Conservation (phyloP, 2,113 vertebrate species). For the Ondatra zibethicus region DNA sequence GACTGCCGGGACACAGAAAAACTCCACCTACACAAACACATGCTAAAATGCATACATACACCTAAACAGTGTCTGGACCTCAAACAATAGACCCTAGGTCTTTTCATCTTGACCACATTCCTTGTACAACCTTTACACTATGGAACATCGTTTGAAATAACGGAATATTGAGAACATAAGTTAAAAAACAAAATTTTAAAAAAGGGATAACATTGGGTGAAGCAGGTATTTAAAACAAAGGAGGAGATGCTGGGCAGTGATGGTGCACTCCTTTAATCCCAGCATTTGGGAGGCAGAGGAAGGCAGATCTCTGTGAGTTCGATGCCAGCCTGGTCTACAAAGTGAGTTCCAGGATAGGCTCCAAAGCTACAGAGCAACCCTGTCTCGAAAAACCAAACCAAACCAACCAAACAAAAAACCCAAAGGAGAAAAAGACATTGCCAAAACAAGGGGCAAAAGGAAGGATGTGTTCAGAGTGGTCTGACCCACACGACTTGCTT, state of each 20-base stretch:
- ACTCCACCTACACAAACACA: rapidly evolving
- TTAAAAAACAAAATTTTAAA: background rate
- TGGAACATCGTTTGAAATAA: background rate
- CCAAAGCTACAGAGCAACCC: too few relatives aligned
- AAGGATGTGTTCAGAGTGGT: background rate
- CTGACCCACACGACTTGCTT: rapidly evolving
- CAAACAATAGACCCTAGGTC: background rate
- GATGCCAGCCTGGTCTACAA: too few relatives aligned
- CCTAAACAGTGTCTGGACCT: background rate
- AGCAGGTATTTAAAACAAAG: background rate
- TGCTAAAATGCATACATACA: background rate
- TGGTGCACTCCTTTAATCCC: too few relatives aligned
- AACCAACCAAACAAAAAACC: too few relatives aligned
- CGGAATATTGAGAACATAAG: background rate
- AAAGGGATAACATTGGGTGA: background rate
- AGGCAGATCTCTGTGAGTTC: too few relatives aligned
- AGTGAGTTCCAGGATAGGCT: too few relatives aligned
- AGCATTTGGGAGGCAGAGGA: too few relatives aligned
- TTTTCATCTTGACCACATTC: background rate
- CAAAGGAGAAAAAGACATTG: background rate
- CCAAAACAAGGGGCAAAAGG: background rate
- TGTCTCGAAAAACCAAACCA: too few relatives aligned
- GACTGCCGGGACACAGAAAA: too few relatives aligned
- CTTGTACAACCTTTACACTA: background rate
- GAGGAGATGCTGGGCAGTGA: too few relatives aligned